These are phyloP conservation scores for Bungarus multicinctus DNA, from an alignment of 2,113 vertebrate genomes.

Conservation along the genomic window DNA sequence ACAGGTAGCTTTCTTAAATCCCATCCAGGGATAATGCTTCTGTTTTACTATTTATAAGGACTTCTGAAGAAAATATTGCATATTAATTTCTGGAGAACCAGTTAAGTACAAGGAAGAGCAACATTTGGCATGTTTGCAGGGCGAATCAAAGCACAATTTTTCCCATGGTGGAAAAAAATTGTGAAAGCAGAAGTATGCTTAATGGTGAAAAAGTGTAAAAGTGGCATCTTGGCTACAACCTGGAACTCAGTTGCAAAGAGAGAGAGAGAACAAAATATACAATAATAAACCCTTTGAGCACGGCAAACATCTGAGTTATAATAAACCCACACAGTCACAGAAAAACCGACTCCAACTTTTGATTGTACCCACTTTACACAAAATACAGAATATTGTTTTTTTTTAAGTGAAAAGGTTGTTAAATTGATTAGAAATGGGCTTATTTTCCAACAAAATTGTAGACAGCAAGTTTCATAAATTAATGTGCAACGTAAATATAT, in stretches of 20 bases:
- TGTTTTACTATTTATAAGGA: background rate
- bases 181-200: background rate
- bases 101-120: background rate
- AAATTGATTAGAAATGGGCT: conserved; percentile 28
- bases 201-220: background rate
- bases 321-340: background rate
- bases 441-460: background rate
- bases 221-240: background rate
- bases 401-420: conserved; percentile 22
- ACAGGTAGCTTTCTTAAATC: background rate
- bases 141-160: background rate
- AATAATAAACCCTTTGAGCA: background rate
- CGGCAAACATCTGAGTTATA: background rate
- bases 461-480: background rate
- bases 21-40: background rate
- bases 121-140: background rate
- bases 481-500: background rate
- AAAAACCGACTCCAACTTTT: conserved; percentile 15
- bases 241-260: conserved; percentile 21
- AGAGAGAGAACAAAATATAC: conserved; percentile 26
- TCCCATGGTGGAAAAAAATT: background rate
- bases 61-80: background rate
- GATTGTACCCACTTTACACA: conserved; percentile 31
- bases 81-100: background rate
- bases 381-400: conserved; percentile 18